Evolutionary conservation across 2,888 invertebrate genomes (phyloP).

Genomic region (Cistogaster globosa): DNA sequence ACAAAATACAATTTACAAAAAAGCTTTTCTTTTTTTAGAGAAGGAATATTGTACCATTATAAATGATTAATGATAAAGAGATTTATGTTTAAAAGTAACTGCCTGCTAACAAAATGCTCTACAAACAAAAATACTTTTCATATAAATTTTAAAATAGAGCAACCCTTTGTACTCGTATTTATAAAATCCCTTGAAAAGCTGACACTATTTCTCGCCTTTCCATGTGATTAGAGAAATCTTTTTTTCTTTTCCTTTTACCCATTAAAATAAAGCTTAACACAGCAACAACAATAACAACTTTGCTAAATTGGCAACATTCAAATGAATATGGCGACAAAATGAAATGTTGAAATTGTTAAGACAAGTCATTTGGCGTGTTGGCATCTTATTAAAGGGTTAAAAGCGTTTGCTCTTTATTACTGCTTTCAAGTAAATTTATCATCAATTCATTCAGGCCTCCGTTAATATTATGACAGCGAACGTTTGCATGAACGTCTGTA

Average conservation of each 20-base stretch:
- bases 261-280: conserved; percentile 32
- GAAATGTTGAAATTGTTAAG: conserved; percentile 46
- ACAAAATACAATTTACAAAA: conserved; percentile 18
- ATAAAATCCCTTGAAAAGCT: conserved; percentile 58
- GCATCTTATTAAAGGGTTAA: conserved; percentile 65
- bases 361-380: conserved; percentile 65
- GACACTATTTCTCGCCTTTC: conserved; percentile 82
- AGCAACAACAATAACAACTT: conserved; percentile 55
- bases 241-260: not conserved
- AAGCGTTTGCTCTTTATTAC: conserved; percentile 6
- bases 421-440: conserved; percentile 54
- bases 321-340: conserved; percentile 72
- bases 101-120: conserved; percentile 30
- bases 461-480: conserved; percentile 71
- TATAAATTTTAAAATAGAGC: conserved; percentile 35
- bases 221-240: conserved; percentile 78
- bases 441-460: conserved; percentile 67
- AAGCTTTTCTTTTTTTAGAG: conserved; percentile 74
- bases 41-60: conserved; percentile 79
- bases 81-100: conserved; percentile 61
- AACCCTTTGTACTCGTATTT: conserved; percentile 76
- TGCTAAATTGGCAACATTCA: conserved; percentile 74
- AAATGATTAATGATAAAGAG: conserved; percentile 82
- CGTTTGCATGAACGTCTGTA: conserved; percentile 61
- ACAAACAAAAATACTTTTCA: conserved; percentile 3